phyloP scores from a whole-genome alignment of 2,113 vertebrate species.

The Narcine bancroftii region DNA sequence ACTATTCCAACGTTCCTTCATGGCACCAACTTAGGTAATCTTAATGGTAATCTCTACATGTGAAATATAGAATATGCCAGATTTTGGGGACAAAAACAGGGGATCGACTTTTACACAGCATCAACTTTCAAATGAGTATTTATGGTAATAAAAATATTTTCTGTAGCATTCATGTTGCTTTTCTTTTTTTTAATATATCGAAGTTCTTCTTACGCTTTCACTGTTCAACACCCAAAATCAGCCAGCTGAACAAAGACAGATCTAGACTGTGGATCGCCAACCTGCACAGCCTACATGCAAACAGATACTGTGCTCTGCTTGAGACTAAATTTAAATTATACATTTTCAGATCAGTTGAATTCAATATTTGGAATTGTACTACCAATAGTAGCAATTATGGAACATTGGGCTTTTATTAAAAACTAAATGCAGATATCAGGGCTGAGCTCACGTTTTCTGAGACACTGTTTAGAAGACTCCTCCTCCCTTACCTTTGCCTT shows the following conservation, averaged over 20 bases:
- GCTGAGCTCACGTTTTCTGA: not conserved
- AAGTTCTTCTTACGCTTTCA: not conserved
- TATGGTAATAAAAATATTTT: not conserved
- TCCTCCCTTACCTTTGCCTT: not conserved
- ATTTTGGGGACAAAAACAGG: no score
- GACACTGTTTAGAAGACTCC: not conserved
- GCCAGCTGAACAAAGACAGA: not conserved
- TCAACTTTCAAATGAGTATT: no score
- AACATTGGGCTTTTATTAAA: slow-evolving; percentile 3
- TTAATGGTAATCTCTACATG: no score
- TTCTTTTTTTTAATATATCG: not conserved
- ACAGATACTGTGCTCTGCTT: not conserved
- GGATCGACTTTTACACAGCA: no score
- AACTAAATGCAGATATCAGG: not conserved
- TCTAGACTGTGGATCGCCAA: not conserved
- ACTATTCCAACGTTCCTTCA: no score
- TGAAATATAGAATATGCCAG: no score
- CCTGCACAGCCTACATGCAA: not conserved
- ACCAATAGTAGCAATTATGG: slow-evolving; percentile 28
- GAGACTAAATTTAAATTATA: slow-evolving; percentile 28
- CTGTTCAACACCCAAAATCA: not conserved
- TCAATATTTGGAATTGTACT: slow-evolving; percentile 20
- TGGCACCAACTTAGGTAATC: no score
- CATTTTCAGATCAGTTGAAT: slow-evolving; percentile 27
- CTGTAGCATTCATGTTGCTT: not conserved